Conservation (phyloP, 2,888 invertebrate genomes). For the Xanthia icteritia region DNA sequence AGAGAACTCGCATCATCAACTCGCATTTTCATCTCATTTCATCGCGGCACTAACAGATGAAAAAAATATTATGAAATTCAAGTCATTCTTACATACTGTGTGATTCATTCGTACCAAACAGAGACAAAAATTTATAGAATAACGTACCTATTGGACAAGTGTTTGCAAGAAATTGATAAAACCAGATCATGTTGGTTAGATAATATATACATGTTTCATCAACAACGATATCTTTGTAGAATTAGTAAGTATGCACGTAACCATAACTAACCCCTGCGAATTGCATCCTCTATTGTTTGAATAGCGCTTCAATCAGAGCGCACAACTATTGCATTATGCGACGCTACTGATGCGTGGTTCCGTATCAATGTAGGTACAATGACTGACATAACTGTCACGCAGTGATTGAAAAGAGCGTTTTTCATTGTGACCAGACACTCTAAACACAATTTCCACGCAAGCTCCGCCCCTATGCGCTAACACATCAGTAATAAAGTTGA, state of each 20-base stretch:
- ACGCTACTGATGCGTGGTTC: constrained; percentile 33
- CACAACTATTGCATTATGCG: constrained; percentile 27
- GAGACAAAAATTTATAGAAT: not conserved
- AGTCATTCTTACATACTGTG: not conserved
- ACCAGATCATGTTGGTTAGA: not conserved
- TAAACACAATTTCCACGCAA: too few relatives aligned
- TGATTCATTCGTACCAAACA: not conserved
- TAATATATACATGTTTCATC: not conserved
- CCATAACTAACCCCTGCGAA: not conserved
- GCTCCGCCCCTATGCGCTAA: too few relatives aligned
- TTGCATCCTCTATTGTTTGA: constrained; percentile 28
- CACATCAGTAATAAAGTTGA: too few relatives aligned
- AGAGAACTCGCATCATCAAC: not conserved
- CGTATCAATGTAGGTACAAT: constrained; percentile 14
- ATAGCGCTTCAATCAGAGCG: constrained; percentile 14
- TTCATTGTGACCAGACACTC: constrained; percentile 4
- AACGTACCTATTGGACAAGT: not conserved
- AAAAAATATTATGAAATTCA: not conserved
- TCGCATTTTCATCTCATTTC: too few relatives aligned
- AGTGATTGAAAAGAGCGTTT: not conserved
- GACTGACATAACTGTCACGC: constrained; percentile 12
- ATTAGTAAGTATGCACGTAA: not conserved
- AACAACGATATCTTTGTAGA: not conserved
- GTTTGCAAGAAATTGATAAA: not conserved
- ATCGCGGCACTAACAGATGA: not conserved